These are phyloP conservation scores for Spongilla lacustris DNA, from an alignment of 37 sponge, comb jelly and placozoan genomes.

Conservation along the genomic window DNA sequence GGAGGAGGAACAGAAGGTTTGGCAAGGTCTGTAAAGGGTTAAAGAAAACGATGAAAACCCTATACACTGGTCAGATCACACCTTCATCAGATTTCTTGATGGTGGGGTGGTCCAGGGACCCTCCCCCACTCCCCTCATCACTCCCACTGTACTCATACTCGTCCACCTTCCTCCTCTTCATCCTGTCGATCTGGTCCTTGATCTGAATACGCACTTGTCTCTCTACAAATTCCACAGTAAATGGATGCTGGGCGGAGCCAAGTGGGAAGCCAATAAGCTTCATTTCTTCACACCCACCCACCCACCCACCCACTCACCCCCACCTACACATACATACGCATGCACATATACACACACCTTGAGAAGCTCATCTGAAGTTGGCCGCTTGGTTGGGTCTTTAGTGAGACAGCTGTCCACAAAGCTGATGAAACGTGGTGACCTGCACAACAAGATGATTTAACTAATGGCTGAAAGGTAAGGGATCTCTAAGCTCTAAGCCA, in stretches of 20 bases:
- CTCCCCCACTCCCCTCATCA: constrained; percentile 49
- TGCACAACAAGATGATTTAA: background rate
- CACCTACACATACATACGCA: too few relatives aligned
- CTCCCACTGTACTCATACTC: constrained; percentile 70
- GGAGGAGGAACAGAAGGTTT: background rate
- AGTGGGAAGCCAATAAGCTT: background rate
- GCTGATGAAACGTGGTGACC: constrained; percentile 70
- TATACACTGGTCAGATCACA: background rate
- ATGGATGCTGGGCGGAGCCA: constrained; percentile 50
- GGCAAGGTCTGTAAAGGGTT: background rate
- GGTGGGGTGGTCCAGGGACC: constrained; percentile 63
- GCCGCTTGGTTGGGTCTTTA: constrained; percentile 84
- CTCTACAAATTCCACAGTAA: constrained; percentile 75
- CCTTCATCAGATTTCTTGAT: constrained; percentile 59
- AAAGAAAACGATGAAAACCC: background rate
- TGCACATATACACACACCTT: constrained; percentile 64
- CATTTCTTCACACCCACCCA: constrained; percentile 2
- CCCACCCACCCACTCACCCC: background rate
- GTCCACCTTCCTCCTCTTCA: constrained; percentile 69
- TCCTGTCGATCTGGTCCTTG: constrained; percentile 86
- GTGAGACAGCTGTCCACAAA: constrained; percentile 88
- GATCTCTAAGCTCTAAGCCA: too few relatives aligned
- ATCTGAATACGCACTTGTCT: constrained; percentile 71
- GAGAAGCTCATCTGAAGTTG: constrained; percentile 89
- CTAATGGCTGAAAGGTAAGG: background rate